Evolutionary conservation across 1,140 invertebrate genomes (phyloP), one percentile per base, ranked within the genome.

Genomic region (Drosophila burlai): DNA sequence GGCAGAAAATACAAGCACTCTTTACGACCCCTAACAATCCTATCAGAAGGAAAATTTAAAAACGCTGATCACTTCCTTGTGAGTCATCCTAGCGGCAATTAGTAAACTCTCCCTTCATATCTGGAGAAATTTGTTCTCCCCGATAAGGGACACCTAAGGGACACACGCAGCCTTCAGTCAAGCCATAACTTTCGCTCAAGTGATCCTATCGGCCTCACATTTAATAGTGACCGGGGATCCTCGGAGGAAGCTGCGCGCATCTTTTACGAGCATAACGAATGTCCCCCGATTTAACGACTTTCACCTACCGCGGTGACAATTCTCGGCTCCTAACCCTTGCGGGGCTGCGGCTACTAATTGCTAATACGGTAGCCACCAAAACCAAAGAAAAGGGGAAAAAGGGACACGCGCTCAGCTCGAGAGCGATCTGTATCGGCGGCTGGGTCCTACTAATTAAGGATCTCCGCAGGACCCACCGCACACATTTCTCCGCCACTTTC

Each of bases 191-290:
- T 72, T 72, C 43, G 52, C 45, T n/a, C 50, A 34, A 26, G 52
- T 31, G 71, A 74, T 74, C n/a, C 46, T 52, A 73, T 73, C 69
- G 18, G 29, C 6, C 40, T 11, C 31, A 7, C 46, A 69, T 42
- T 42, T 24, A 34, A 59, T 40, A 38, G 36, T 10, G n/a, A 11
- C 26, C 21, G 9, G n/a, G 36, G 9, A 57, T 45, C 29, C 18
- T 26, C 40, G 18, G 7, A 57, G 49, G 67, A 71, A 55, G 63
- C 63, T 69, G 62, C 26, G 31, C 29, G 11, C 18, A 34, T 57
- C 45, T 80, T 87, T 87, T 84, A 89, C 73, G 84, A 81, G 81
- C 84, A 90, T 84, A 84, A 76, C 84, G 59, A 89, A 89, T 89
- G 71, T 75, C 55, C 59, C 7, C 47, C 24, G 21, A 21, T 58